Evolutionary conservation across 2,113 vertebrate genomes (phyloP).

Genomic region (Cebus imitator): DNA sequence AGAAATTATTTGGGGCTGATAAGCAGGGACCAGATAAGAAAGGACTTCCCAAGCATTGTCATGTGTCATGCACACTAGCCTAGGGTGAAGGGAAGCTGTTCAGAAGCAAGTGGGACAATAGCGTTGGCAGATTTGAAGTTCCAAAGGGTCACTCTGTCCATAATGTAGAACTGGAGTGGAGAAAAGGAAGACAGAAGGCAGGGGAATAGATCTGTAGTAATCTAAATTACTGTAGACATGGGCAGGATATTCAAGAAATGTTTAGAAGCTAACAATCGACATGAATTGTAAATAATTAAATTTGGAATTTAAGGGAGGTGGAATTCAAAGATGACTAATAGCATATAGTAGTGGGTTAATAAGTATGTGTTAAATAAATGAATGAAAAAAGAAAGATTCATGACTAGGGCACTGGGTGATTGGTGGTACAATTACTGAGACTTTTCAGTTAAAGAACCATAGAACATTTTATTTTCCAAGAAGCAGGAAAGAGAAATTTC

Average conservation of each 20-base stretch:
- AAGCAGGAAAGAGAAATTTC: conserved; percentile 9
- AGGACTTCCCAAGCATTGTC: neutral
- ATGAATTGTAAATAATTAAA: neutral
- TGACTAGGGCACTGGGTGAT: neutral
- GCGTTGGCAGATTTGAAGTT: neutral
- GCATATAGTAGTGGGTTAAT: neutral
- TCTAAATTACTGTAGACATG: neutral
- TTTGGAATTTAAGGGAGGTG: neutral
- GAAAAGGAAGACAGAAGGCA: neutral
- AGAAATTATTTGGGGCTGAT: neutral
- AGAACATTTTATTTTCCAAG: neutral
- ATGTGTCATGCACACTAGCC: accelerated
- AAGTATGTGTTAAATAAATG: neutral
- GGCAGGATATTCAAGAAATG: neutral
- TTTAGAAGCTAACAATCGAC: neutral
- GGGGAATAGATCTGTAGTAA: neutral
- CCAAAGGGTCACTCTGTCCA: neutral
- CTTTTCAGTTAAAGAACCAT: neutral
- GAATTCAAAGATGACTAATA: neutral
- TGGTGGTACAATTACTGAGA: neutral
- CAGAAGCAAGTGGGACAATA: neutral
- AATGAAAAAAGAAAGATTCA: neutral
- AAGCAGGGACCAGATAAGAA: neutral
- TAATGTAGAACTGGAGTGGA: neutral
- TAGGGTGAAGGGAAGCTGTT: neutral